Conservation (phyloP, 2,797 vertebrate genomes). For the Dermochelys coriacea region DNA sequence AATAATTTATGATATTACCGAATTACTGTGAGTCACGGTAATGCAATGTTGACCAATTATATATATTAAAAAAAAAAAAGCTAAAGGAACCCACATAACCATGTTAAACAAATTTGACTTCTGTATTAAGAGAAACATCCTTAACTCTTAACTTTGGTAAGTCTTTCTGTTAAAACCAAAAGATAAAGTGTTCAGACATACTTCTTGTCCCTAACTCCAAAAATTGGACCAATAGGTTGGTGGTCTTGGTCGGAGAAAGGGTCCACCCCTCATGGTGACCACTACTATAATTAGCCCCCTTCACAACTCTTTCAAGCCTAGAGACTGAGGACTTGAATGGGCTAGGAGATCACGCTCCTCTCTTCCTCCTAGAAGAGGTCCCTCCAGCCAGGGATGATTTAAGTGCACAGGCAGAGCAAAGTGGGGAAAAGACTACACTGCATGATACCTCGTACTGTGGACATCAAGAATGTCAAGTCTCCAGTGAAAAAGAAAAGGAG, state of each 20-base stretch:
- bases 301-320: neutral
- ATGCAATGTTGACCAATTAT: neutral
- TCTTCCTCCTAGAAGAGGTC: neutral
- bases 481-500: neutral
- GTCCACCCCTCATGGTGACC: neutral
- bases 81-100: neutral
- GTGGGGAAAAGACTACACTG: neutral
- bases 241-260: neutral
- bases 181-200: neutral
- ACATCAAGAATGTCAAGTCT: neutral
- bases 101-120: neutral
- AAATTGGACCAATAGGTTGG: conserved; percentile 3
- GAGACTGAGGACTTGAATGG: neutral
- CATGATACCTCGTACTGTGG: neutral
- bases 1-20: neutral
- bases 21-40: neutral
- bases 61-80: neutral
- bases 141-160: neutral
- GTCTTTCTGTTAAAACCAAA: too few species aligned
- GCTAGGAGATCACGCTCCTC: neutral
- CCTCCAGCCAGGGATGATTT: neutral
- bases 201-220: neutral
- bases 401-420: neutral
- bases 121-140: neutral
- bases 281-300: neutral